Conservation (phyloP, 2,888 invertebrate genomes). For the Bombylius discolor region DNA sequence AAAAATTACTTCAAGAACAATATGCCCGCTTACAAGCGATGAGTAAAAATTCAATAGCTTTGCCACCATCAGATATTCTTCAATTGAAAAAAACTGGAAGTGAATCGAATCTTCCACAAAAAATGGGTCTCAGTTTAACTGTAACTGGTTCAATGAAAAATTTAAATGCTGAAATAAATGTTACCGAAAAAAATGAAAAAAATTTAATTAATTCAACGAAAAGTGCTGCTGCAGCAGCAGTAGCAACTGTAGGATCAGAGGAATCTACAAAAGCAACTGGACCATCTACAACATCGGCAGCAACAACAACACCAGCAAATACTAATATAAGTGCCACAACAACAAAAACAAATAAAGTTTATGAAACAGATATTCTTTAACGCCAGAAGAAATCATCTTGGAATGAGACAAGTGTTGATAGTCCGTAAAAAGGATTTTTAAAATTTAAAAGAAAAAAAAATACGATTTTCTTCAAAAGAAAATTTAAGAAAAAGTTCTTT, state of each 20-base stretch:
- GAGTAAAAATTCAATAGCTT: constrained; percentile 59
- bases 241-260: constrained; percentile 14
- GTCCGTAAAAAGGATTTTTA: no score
- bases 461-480: no score
- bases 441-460: no score
- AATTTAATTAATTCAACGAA: constrained; percentile 17
- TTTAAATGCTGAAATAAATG: constrained; percentile 20
- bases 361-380: constrained; percentile 92
- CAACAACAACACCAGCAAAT: constrained; percentile 2
- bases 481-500: no score
- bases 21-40: constrained; percentile 80
- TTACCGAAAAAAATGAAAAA: constrained; percentile 21
- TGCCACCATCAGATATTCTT: constrained; percentile 41
- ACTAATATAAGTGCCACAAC: constrained; percentile 17
- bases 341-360: constrained; percentile 55
- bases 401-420: constrained; percentile 25
- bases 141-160: constrained; percentile 24
- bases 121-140: constrained; percentile 59
- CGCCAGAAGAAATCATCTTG: constrained; percentile 35
- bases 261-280: not conserved
- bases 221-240: constrained; percentile 18
- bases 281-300: not conserved
- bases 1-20: constrained; percentile 79
- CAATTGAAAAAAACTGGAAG: constrained; percentile 73
- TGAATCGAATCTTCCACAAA: constrained; percentile 72